Base-by-base conservation (phyloP, 1,140 invertebrate species). In the Zaprionus lachaisei region DNA sequence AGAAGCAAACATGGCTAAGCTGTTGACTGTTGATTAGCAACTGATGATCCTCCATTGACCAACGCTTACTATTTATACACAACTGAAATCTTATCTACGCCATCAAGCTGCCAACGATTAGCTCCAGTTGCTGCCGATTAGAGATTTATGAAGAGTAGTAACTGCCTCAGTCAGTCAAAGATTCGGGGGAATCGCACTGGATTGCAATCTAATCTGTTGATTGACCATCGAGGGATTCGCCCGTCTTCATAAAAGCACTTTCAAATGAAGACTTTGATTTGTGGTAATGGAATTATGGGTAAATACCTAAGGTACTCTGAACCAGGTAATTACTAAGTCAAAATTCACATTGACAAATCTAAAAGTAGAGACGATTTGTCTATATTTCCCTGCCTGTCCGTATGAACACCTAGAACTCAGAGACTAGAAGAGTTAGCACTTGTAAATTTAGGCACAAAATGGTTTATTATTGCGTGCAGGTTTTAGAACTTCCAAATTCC, bases 211-310 rank as follows among this genome's bases (percentile, higher is more conserved):
- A 28, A 56, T 11, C 41, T n/a, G 7, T 4, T 17, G 6, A 9
- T 17, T 17, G n/a, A n/a, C 41, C 41, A 47, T 47, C 7, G 41
- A 56, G 26, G 54, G 15, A 56, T 56, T 56, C 54, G 5, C 41
- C 41, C 41, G 17, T 0, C 7, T 0, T 9, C 41, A 47, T 17
- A 17, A 47, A 44, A 17, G 9, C 41, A 2, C n/a, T 7, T 17
- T 47, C 41, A 17, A 17, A 9, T 47, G n/a, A 7, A 3, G n/a
- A 47, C 41, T 47, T 47, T 17, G n/a, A 47, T 47, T 47, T 47
- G 41, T 47, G 41, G 17, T 4, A 11, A 17, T 47, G 7, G 6
- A 17, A 17, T 47, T 17, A 4, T 9, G 41, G 41, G n/a, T 0
- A 44, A 44, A 44, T 44, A 17, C 15, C 15, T 44, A n/a, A 47